phyloP scores from a whole-genome alignment of 1,140 invertebrate species.

The Aphidius gifuensis region DNA sequence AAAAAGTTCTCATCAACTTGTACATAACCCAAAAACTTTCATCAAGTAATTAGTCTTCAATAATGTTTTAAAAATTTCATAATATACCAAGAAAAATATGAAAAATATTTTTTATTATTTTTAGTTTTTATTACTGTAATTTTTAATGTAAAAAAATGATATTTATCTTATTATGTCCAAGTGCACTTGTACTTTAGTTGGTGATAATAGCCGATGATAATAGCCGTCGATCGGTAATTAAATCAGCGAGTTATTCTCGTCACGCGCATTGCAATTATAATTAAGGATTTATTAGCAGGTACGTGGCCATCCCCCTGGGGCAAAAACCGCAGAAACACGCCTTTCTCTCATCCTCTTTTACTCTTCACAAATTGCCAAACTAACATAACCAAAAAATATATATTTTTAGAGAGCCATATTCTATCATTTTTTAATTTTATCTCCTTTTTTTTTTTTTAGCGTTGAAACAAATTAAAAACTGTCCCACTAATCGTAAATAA shows the following conservation, averaged over 20 bases:
- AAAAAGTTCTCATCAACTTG: background rate
- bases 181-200: slow-evolving; percentile 3
- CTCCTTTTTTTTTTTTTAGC: slow-evolving; percentile 30
- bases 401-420: slow-evolving; percentile 16
- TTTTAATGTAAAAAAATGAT: no score
- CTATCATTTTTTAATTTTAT: slow-evolving; percentile 16
- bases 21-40: background rate
- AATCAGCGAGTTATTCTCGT: slow-evolving; percentile 54
- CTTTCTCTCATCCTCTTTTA: slow-evolving; percentile 30
- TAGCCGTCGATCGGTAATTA: slow-evolving; percentile 51
- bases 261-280: slow-evolving; percentile 56
- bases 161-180: no score
- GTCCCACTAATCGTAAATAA: slow-evolving; percentile 57
- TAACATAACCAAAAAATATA: slow-evolving; percentile 1
- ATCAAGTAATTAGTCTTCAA: no score
- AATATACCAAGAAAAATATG: background rate
- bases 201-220: slow-evolving; percentile 19
- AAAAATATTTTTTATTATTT: background rate
- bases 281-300: slow-evolving; percentile 56
- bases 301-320: slow-evolving; percentile 32
- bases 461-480: slow-evolving; percentile 58
- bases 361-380: no score
- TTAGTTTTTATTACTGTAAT: no score
- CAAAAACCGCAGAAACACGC: slow-evolving; percentile 53
- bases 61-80: no score